Base-by-base conservation (phyloP, 2,888 invertebrate genomes). In the Campoletis raptor region DNA sequence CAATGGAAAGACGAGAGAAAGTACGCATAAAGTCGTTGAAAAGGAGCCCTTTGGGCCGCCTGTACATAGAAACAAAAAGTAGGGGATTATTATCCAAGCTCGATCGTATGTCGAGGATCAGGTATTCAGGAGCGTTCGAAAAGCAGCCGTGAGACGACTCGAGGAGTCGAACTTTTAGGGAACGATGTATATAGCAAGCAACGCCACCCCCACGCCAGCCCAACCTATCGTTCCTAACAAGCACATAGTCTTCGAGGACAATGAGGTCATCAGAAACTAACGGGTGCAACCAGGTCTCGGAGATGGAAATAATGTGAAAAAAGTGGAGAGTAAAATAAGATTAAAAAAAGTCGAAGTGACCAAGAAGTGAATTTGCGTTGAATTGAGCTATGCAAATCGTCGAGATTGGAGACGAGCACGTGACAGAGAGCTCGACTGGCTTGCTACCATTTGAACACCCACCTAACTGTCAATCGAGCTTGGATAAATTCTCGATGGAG, bases 181-280 rank as follows among this genome's bases (percentile, higher is more conserved):
- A 81, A 7, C 81, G 24, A 21, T 84, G 84, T 3, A 87, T 70
- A 12, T 78, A 83, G 36, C 81, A 81, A 1, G 84, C 87, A 0
- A 85, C 79, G 0, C 86, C 81, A 8, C 86, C 84, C 0, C 86
- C 81, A 2, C 40, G 36, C 9, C 61, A 52, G 0, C 40, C 48
- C 6, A 73, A 40, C 0, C 78, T 48, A 76, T 87, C 84, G 4
- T 84, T 84, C 0, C 86, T 72, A 9, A 84, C 54, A 3, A 81
- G 12, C 18, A 37, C 45, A 48, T 85, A 87, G 2, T 67, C 45
- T 0, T 66, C 18, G 1, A 84, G 2, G 0, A n/a, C 7, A 5
- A 84, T 24, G 0, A 83, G 40, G 36, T 48, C 48, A 64, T 83
- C 77, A 85, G n/a, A 1, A 30, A 30, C 30, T 30, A 30, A 30